Base-by-base conservation (phyloP, 92 coral and sea anemone genomes). In the Meandrina meandrites region DNA sequence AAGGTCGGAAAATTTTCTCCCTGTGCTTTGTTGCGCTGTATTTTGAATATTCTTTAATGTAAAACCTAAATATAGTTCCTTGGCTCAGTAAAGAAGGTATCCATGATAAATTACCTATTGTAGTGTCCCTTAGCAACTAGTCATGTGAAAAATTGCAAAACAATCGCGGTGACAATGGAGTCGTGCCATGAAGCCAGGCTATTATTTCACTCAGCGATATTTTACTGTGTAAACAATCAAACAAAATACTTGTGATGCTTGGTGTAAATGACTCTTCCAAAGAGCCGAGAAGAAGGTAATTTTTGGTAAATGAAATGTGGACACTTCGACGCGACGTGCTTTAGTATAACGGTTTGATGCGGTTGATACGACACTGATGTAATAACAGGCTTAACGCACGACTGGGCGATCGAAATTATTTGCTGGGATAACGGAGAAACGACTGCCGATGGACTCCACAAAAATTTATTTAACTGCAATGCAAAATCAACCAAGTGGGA, bases 121-220 rank as follows among this genome's bases (percentile, higher is more conserved):
- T 81, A 18, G 48, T 37, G 62, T 35, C 69, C 81, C 87, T 56
- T 84, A 40, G 88, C 83, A 77, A 85, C 88, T 54, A 77, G 56
- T 85, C 81, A 75, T 75, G 76, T 75, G 74, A 66, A 40, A 75
- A 75, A 81, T 42, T 42, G 82, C 48, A 31, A 56, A 24, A 64
- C 83, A 85, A 85, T 77, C 10, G 22, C 8, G 22, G 34, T 45
- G 19, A 34, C 48, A 31, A 60, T 16, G 72, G 79, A 84, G 17
- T 15, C 35, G 57, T 45, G 76, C 11, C 45, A 45, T 2, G 30
- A 30, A 79, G 84, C 48, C 75, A 22, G 19, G 6, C 8, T 37
- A 42, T 85, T 57, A 67, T 60, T 31, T 45, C 50, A 60, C 18
- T 28, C 42, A 34, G 45, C 48, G 79, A 74, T 17, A 85, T 45